Evolutionary conservation across 1,140 invertebrate genomes (phyloP), one percentile per base, ranked within the genome.

Genomic region (Ceratina australensis): DNA sequence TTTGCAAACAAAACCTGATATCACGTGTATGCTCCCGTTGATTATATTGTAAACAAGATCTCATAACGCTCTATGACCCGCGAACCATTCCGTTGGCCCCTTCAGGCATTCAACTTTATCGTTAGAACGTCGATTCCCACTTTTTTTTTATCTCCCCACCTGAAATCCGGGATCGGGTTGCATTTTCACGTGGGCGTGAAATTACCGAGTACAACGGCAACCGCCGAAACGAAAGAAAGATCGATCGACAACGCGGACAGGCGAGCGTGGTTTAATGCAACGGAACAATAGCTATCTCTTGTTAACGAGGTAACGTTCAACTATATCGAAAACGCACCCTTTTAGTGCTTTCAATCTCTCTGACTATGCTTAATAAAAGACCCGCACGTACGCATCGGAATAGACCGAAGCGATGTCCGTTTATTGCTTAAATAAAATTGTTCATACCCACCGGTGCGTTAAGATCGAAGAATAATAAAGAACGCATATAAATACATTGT

Each of bases 31-130:
- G 20, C 47, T 61, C 16, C n/a, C 28, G 47, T 18, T 76, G 57
- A 76, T 69, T 59, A 76, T 76, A 61, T 54, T 76, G 57, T 61
- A 69, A 76, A 69, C 47, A 59, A 1, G 33, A 16, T 26, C 33
- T 22, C 7, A n/a, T 50, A 24, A 12, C 4, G 16, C 24, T n/a
- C 24, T 60, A 68, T 33, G 26, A 13, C 12, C 50, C 16, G 7
- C 4, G 20, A 73, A 33, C 28, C 16, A 26, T 64, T 42, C 60
- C 2, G 16, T 8, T 72, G 0, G 18, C n/a, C 26, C 20, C 26
- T 3, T 2, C 24, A 10, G 2, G 22, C 15, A 10, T 26, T 0
- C 10, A 20, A 28, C 3, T 12, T 50, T 60, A 24, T 49, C 3
- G 13, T 0, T 16, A 3, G 10, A 28, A 56, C 10, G 15, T 28